phyloP scores from a whole-genome alignment of 2,888 invertebrate genomes.

The Drosophila pegasa region DNA sequence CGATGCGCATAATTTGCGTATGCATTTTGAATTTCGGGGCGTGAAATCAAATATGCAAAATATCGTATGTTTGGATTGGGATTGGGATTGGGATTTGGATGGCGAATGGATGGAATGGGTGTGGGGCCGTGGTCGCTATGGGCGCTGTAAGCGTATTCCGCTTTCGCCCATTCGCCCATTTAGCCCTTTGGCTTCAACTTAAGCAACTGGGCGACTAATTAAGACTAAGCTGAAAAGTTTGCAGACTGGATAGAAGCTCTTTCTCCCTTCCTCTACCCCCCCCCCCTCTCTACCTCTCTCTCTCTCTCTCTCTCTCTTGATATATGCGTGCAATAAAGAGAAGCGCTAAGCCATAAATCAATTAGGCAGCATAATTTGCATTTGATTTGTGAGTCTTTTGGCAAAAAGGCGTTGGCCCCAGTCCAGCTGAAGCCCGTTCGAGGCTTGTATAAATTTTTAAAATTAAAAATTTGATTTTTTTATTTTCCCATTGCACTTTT shows the following conservation, averaged over 20 bases:
- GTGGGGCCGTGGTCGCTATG: conserved; percentile 1
- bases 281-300: background rate
- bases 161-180: conserved; percentile 15
- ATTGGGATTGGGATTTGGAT: conserved; percentile 28
- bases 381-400: conserved; percentile 72
- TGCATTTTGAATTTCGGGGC: conserved; percentile 75
- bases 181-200: conserved; percentile 15
- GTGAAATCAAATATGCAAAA: conserved; percentile 79
- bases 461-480: background rate
- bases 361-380: conserved; percentile 78
- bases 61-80: conserved; percentile 62
- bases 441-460: conserved; percentile 52
- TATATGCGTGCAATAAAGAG: conserved; percentile 62
- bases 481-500: conserved; percentile 67
- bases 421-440: conserved; percentile 29
- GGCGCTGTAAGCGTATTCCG: conserved; percentile 31
- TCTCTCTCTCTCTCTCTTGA: conserved; percentile 24
- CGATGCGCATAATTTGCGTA: conserved; percentile 78
- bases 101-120: conserved; percentile 3
- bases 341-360: conserved; percentile 69
- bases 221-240: conserved; percentile 74
- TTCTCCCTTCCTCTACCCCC: too few species aligned
- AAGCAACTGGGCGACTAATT: conserved; percentile 56
- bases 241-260: conserved; percentile 43
- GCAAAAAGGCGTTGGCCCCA: conserved; percentile 28